Conservation (phyloP, 2,797 vertebrate species). For the Sebastes itinus region DNA sequence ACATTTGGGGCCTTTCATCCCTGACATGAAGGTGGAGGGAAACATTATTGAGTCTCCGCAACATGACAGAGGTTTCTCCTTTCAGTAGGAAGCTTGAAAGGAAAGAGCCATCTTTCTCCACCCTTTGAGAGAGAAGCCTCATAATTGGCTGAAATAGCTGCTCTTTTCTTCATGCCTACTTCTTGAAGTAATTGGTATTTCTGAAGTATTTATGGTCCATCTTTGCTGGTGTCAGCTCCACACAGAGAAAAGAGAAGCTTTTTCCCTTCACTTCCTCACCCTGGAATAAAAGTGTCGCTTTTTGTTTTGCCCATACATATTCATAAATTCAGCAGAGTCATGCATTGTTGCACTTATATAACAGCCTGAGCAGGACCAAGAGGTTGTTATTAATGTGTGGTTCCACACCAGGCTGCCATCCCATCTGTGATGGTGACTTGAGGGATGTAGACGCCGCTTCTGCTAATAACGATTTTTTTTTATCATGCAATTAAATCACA, state of each 20-base stretch:
- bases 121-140: slow-evolving; percentile 61
- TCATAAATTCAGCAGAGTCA: slow-evolving; percentile 50
- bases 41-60: slow-evolving; percentile 73
- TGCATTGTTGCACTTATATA: slow-evolving; percentile 54
- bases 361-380: slow-evolving; percentile 24
- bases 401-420: slow-evolving; percentile 42
- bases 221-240: slow-evolving; percentile 62
- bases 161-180: slow-evolving; percentile 60
- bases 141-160: slow-evolving; percentile 74
- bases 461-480: slow-evolving; percentile 39
- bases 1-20: slow-evolving; percentile 78
- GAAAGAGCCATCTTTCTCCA: slow-evolving; percentile 52
- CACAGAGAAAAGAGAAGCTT: background rate
- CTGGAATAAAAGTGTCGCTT: slow-evolving; percentile 1
- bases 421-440: slow-evolving; percentile 40
- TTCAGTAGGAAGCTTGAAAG: slow-evolving; percentile 71
- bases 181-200: slow-evolving; percentile 77
- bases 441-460: slow-evolving; percentile 25
- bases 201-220: slow-evolving; percentile 79
- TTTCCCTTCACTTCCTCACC: background rate
- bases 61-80: slow-evolving; percentile 72
- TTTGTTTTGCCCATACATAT: slow-evolving; percentile 39
- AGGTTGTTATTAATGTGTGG: slow-evolving; percentile 22
- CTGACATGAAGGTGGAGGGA: slow-evolving; percentile 80
- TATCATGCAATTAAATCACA: slow-evolving; percentile 52